Base-by-base conservation (phyloP, 2,113 vertebrate species). In the Nematolebias whitei region DNA sequence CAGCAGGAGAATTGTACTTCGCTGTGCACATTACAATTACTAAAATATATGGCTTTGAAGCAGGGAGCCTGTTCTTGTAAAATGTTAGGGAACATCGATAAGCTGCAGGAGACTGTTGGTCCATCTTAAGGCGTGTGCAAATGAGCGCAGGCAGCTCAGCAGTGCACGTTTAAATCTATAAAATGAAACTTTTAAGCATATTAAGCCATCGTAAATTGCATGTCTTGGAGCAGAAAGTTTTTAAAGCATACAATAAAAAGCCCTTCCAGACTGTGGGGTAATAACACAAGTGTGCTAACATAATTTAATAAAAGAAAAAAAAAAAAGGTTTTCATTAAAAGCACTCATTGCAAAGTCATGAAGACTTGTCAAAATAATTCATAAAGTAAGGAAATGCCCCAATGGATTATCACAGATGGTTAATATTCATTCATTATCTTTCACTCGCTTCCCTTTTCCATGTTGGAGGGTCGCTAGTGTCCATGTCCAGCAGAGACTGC, bases 21-120 rank as follows among this genome's bases (percentile, higher is more conserved):
- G 49, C 64, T 68, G 35, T 52, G 71, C 52, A 68, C 71, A 71
- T 78, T 73, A 39, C 62, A 71, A 71, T 44, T 19, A 24, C 8
- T 68, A 76, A 74, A 68, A 58, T 26, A 7, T 40, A 56, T 54
- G 56, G 43, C 79, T 69, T n/a, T 0, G 19, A 32, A 66, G 63
- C 52, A 50, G 72, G 68, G 45, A 39, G 32, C 63, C 41, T 65
- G 44, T 66, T 54, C 57, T 80, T 59, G 52, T 79, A 44, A 49
- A 50, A 67, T 12, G 6, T 16, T 71, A 43, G 8, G 41, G 23
- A 12, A 45, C 39, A n/a, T 2, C 49, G 68, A 84, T 76, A 63
- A 77, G 65, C 61, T 56, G 69, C 60, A 22, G 45, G 24, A 44
- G 47, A 53, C 35, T 51, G 18, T 43, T 23, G 11, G 16, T 26